phyloP scores from a whole-genome alignment of 2,113 vertebrate genomes.

The Zingel zingel region DNA sequence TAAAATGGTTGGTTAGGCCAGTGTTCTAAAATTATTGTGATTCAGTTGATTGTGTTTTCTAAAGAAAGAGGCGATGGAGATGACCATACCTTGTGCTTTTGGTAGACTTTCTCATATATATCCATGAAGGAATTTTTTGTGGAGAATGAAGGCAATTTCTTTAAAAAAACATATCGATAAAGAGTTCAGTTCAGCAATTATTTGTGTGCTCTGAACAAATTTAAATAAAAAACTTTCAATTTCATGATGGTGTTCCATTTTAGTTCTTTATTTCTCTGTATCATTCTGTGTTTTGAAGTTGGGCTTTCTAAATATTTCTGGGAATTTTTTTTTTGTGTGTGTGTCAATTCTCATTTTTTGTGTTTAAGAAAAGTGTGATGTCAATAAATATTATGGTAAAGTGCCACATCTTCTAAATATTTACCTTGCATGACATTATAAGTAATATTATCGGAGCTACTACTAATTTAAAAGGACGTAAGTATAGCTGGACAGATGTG shows the following conservation, averaged over 20 bases:
- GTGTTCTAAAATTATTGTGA: constrained; percentile 69
- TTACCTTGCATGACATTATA: background rate
- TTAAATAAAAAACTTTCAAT: constrained; percentile 40
- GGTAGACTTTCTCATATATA: constrained; percentile 21
- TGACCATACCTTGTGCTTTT: constrained; percentile 39
- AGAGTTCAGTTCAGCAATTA: constrained; percentile 23
- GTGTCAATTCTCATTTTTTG: constrained; percentile 63
- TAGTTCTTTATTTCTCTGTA: constrained; percentile 25
- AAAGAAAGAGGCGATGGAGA: constrained; percentile 19
- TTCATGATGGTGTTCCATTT: constrained; percentile 58
- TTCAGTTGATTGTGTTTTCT: constrained; percentile 58
- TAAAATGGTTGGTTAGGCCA: constrained; percentile 75
- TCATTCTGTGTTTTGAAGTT: constrained; percentile 64
- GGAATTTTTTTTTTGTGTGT: constrained; percentile 30
- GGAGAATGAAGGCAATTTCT: constrained; percentile 22
- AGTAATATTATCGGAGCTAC: background rate
- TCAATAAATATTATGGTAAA: constrained; percentile 81
- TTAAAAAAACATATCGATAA: constrained; percentile 45
- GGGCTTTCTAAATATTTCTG: constrained; percentile 55
- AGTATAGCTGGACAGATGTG: background rate
- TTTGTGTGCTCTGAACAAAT: constrained; percentile 35
- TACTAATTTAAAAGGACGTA: background rate
- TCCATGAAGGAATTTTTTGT: constrained; percentile 18
- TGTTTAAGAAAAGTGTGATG: constrained; percentile 66
- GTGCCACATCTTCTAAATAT: constrained; percentile 30